Base-by-base conservation (phyloP, 2,113 vertebrate genomes). In the Melanostigma gelatinosum region DNA sequence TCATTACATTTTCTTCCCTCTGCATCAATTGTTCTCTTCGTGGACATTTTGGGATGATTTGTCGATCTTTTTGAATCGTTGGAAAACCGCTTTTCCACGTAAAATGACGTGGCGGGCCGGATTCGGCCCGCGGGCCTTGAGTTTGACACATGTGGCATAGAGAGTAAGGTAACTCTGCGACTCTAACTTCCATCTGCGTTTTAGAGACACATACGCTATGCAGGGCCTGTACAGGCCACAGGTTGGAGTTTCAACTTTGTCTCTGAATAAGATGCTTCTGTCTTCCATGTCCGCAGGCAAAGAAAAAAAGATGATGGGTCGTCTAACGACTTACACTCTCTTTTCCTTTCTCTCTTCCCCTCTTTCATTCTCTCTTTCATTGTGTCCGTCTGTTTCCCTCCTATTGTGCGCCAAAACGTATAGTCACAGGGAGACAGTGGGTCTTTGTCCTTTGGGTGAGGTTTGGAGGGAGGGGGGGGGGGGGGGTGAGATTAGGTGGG, bases 391-490 rank as follows among this genome's bases (percentile, higher is more conserved):
- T 78, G 66, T 76, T 76, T 76, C 74, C 64, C 81, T 88, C 72
- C 80, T 67, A 76, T 92, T 92, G 83, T 89, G 84, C n/a, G 38
- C 57, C 77, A 75, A 81, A 86, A 74, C 54, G 8, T 72, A 73
- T 76, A 80, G 69, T 80, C 84, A 72, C 83, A 72, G 62, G 62
- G 84, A 90, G 77, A 92, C 91, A 92, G 79, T 83, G 82, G 80
- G 63, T 81, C 91, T 94, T 94, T 94, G 92, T 94, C 86, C 89
- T 88, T 27, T 71, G 85, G 88, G 84, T 66, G 71, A 70, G 66
- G 74, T 72, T 72, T 66, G 61, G 85, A 84, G 80, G 84, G 82
- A 82, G 80, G 36, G 66, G 42, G 64, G 83, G 42, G 64, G 83
- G 42, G 27, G 32, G 61, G 44, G 63, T 22, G 24, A 63, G 74